Base-by-base conservation (phyloP, 2,888 invertebrate genomes). In the Siphonodentalium dalli region DNA sequence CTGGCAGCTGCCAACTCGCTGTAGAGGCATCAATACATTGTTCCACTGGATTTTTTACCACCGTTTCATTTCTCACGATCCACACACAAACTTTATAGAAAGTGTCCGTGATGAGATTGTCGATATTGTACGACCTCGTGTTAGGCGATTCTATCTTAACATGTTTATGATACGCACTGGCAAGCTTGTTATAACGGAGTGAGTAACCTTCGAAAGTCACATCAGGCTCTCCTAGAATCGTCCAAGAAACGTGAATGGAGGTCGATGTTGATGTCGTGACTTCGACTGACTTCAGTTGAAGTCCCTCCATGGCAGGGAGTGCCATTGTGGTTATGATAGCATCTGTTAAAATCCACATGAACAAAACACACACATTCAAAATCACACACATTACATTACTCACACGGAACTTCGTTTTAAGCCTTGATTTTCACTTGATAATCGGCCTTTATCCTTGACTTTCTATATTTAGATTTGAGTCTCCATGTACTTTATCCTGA, bases 51-150 rank as follows among this genome's bases (percentile, higher is more conserved):
- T 54, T 41, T n/a, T n/a, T n/a, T n/a, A n/a, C n/a, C 11, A 46
- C 26, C 2, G 69, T 69, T 40, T 70, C 68, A 43, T 74, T 73
- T 13, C 69, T 61, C 40, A 71, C 70, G 47, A 73, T 66, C 2
- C 69, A 64, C 31, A 76, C 61, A 47, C 75, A 76, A 15, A 76
- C 68, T 62, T 72, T 74, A 48, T 76, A 76, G 50, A 71, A 72
- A 1, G 76, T 76, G 48, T 76, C 74, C 0, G 74, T 72, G 1
- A 74, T 72, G 5, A 76, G 64, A 48, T 76, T 74, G 24, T 55
- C 37, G 21, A 76, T 70, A 38, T 63, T 65, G 49, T 71, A 76
- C 20, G 57, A 46, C 21, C 39, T 50, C 1, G 60, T 42, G 18
- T 58, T 39, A 1, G 73, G 46, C 1, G 61, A 46, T 9, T 75